Base-by-base conservation (phyloP, 2,797 vertebrate genomes). In the Ceyx erithaca region DNA sequence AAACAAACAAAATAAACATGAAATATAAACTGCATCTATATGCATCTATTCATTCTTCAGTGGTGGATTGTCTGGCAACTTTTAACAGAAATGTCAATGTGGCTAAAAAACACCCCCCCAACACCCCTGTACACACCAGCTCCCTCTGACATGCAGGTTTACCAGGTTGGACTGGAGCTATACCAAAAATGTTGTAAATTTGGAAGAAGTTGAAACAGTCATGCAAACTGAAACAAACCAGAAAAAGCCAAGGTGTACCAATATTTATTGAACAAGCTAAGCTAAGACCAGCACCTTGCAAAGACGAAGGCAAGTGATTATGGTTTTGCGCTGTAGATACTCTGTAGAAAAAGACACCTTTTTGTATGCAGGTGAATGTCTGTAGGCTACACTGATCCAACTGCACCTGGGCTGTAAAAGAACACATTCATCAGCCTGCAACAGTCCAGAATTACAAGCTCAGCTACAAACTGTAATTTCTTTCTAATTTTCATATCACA, bases 331-430 rank as follows among this genome's bases (percentile, higher is more conserved):
- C 0, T n/a, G 23, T 2, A 52, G 79, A 58, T n/a, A 26, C 20
- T 63, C 20, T 21, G 14, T 26, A 26, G 43, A 16, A 85, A 13
- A 85, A 13, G 23, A 3, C 1, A 14, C 3, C 3, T 13, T 33
- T 58, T 1, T n/a, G 14, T 1, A 7, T 2, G 5, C 37, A 12
- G 4, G 12, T 4, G 14, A 35, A 23, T 3, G 13, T 25, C 46
- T 59, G 14, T 0, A 17, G 41, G 26, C 23, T 33, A 6, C 48
- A 20, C 4, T 2, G 13, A 45, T 21, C 31, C 19, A n/a, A 10
- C 28, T 14, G 30, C 43, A 4, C n/a, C 28, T 31, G 43, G 16
- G 16, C 30, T 6, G 5, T 9, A 25, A 67, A 52, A 57, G 18
- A 49, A 25, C 43, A 58, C 48, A 12, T 13, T 21, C 13, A 17